Percentiles rank a stretch among this genome's conserved stretches.
Evolutionary conservation across 2,113 vertebrate species (phyloP).

Genomic region (Cichladusa arquata): DNA sequence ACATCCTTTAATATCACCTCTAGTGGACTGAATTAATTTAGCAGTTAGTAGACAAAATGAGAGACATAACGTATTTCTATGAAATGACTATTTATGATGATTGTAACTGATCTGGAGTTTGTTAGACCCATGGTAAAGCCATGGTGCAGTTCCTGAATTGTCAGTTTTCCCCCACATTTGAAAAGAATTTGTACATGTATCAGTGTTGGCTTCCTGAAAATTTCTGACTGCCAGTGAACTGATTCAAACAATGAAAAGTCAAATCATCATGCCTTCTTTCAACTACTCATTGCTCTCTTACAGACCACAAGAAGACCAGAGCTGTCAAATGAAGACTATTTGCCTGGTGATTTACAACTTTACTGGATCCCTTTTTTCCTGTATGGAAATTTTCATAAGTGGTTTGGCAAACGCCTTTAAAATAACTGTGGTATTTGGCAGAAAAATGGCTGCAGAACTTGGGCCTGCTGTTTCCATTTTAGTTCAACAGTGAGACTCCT

Average conservation of each 20-base stretch:
- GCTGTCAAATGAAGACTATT: constrained; percentile 33
- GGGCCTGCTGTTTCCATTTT: constrained; percentile 42
- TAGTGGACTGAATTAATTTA: not conserved
- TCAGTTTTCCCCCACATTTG: constrained; percentile 38
- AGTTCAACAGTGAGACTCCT: not conserved
- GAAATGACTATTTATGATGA: constrained; percentile 8
- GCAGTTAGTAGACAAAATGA: not conserved
- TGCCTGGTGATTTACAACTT: constrained; percentile 19
- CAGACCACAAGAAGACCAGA: constrained; percentile 49
- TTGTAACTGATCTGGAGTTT: constrained; percentile 29
- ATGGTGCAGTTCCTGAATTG: constrained; percentile 51
- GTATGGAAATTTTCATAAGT: constrained; percentile 45
- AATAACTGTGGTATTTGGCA: constrained; percentile 51
- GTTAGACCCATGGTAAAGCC: constrained; percentile 17
- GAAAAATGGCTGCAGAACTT: not conserved
- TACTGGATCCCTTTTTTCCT: not conserved
- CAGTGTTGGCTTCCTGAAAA: constrained; percentile 57
- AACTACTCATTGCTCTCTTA: constrained; percentile 45
- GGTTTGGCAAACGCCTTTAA: constrained; percentile 42
- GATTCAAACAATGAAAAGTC: constrained; percentile 62
- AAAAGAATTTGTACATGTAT: constrained; percentile 70
- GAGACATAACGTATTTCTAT: not conserved
- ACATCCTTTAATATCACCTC: not conserved
- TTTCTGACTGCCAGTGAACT: constrained; percentile 52
- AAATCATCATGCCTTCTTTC: constrained; percentile 41